Base-by-base conservation (phyloP, 2,113 vertebrate genomes). In the Thamnophis sirtalis region DNA sequence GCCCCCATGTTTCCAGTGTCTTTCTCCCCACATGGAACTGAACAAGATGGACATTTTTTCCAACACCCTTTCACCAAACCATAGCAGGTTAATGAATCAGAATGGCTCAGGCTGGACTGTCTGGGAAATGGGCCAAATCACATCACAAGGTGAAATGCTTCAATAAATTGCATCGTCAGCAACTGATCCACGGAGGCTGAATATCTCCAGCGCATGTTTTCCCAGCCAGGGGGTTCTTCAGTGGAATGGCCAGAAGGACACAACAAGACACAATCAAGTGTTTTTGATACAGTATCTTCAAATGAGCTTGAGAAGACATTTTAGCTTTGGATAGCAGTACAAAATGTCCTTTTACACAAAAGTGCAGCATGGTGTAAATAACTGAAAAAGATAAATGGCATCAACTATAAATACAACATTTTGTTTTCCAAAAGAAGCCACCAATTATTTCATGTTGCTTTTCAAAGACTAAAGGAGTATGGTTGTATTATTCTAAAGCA, bases 321-420 rank as follows among this genome's bases (percentile, higher is more conserved):
- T 95, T 95, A 94, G 92, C 93, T 96, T 93, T 93, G 93, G 92
- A 91, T 95, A 68, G 93, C 94, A 96, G 86, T 51, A 94, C 38
- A 94, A 93, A 95, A 96, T 28, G 2, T 89, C 94, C 87, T 94
- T 93, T 94, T 92, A 22, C 94, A 51, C 4, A 49, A 89, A 73
- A 0, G 88, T 68, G 88, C 73, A 92, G 93, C 90, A 87, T 87
- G 49, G n/a, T 43, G 92, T 91, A 84, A 87, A 90, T 93, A 92
- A 94, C 91, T 95, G 90, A 96, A 95, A 94, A 96, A 87, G 93
- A 91, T 89, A 88, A 88, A 38, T 55, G 1, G 48, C 93, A 91
- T 96, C 90, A 89, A 88, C 38, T 0, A 19, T 88, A 90, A 96
- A 96, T 96, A 95, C 96, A 96, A 50, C 80, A n/a, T 11, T 94